Conservation (phyloP, 1,140 invertebrate genomes). For the Drosophila arizonae region DNA sequence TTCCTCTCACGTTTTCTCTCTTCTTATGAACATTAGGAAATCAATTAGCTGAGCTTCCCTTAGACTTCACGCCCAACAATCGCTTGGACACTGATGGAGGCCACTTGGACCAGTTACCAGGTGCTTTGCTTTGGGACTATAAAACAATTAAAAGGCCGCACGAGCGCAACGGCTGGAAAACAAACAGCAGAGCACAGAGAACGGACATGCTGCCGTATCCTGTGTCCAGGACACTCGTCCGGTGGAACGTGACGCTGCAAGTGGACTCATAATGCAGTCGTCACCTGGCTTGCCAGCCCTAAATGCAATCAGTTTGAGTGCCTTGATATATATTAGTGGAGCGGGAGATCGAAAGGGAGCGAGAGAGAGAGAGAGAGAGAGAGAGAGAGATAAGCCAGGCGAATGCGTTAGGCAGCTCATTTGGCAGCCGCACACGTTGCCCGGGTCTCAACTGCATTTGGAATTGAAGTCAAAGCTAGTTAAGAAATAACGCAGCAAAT, state of each 20-base stretch:
- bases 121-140: not conserved
- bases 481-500: slow-evolving; percentile 72
- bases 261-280: slow-evolving; percentile 54
- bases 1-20: no score
- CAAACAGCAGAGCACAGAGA: slow-evolving; percentile 29
- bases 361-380: not conserved
- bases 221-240: slow-evolving; percentile 4
- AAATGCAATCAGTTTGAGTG: slow-evolving; percentile 73
- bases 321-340: slow-evolving; percentile 64
- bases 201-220: not conserved
- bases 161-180: slow-evolving; percentile 26
- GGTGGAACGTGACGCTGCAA: slow-evolving; percentile 71
- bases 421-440: slow-evolving; percentile 65
- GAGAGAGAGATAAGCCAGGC: slow-evolving; percentile 27
- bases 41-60: slow-evolving; percentile 29
- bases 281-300: slow-evolving; percentile 24
- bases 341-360: not conserved
- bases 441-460: slow-evolving; percentile 54
- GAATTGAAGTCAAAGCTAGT: slow-evolving; percentile 59
- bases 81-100: slow-evolving; percentile 10
- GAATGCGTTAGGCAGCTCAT: slow-evolving; percentile 60
- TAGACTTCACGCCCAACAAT: not conserved
- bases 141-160: slow-evolving; percentile 24
- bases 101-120: slow-evolving; percentile 15
- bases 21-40: not conserved